phyloP scores from a whole-genome alignment of 2,888 invertebrate genomes.

The Uloborus plumipes region DNA sequence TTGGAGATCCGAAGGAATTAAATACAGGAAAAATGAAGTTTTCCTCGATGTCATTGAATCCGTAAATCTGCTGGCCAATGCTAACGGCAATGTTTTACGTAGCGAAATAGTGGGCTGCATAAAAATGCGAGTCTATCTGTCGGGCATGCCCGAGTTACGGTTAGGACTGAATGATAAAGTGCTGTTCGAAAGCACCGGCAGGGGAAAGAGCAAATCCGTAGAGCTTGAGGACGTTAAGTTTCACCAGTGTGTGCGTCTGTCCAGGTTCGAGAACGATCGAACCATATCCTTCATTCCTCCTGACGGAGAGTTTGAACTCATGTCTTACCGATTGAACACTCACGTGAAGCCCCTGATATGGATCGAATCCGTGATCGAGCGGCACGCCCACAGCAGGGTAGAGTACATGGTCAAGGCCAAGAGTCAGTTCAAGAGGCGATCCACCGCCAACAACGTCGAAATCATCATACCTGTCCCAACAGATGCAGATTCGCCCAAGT shows the following conservation, averaged over 20 bases:
- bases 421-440: slow-evolving; percentile 96
- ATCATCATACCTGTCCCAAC: slow-evolving; percentile 95
- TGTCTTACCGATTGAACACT: slow-evolving; percentile 97
- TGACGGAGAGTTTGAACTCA: slow-evolving; percentile 98
- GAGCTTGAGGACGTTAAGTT: slow-evolving; percentile 99
- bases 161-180: slow-evolving; percentile 97
- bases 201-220: slow-evolving; percentile 97
- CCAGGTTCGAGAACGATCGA: slow-evolving; percentile 96
- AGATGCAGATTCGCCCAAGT: slow-evolving; percentile 98
- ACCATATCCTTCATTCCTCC: slow-evolving; percentile 99
- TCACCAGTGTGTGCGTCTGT: slow-evolving; percentile 96
- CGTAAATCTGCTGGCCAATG: slow-evolving; percentile 94
- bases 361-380: slow-evolving; percentile 98
- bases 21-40: slow-evolving; percentile 98
- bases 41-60: slow-evolving; percentile 99
- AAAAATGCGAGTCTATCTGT: slow-evolving; percentile 97
- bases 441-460: slow-evolving; percentile 98
- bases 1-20: slow-evolving; percentile 98
- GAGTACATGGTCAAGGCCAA: slow-evolving; percentile 99
- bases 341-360: slow-evolving; percentile 98
- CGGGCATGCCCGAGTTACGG: slow-evolving; percentile 97
- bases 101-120: slow-evolving; percentile 99
- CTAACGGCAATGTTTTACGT: slow-evolving; percentile 94
- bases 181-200: slow-evolving; percentile 94
- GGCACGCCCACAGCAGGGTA: slow-evolving; percentile 96